phyloP scores from a whole-genome alignment of 2,888 invertebrate genomes.

The Pheosia tremula region DNA sequence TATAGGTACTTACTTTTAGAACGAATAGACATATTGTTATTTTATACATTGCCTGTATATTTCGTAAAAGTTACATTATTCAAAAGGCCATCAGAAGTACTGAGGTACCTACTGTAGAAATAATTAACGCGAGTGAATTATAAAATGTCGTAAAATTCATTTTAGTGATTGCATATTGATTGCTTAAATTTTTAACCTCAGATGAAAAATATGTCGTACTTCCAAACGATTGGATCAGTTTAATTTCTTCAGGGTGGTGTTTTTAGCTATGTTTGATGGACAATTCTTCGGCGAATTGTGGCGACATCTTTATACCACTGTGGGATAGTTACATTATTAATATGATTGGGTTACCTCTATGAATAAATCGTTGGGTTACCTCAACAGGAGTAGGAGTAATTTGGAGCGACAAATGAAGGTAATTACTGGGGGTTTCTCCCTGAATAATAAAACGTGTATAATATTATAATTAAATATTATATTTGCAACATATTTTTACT shows the following conservation, averaged over 20 bases:
- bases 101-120: neutral
- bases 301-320: too few species aligned
- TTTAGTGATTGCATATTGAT: constrained; percentile 13
- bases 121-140: neutral
- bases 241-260: too few species aligned
- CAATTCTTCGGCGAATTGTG: too few species aligned
- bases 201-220: neutral
- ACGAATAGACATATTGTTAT: constrained; percentile 20
- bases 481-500: constrained; percentile 73
- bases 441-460: constrained; percentile 45
- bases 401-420: too few species aligned
- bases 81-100: neutral
- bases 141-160: constrained; percentile 17
- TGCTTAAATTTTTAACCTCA: neutral
- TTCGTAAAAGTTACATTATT: neutral
- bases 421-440: too few species aligned
- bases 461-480: constrained; percentile 62
- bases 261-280: too few species aligned
- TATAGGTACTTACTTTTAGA: constrained; percentile 20
- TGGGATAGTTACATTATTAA: too few species aligned
- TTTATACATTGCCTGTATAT: constrained; percentile 18
- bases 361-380: too few species aligned
- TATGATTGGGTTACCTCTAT: too few species aligned
- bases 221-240: too few species aligned
- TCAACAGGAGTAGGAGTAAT: too few species aligned